Base-by-base conservation (phyloP, 2,888 invertebrate species). In the Apomyelois bistriatella region DNA sequence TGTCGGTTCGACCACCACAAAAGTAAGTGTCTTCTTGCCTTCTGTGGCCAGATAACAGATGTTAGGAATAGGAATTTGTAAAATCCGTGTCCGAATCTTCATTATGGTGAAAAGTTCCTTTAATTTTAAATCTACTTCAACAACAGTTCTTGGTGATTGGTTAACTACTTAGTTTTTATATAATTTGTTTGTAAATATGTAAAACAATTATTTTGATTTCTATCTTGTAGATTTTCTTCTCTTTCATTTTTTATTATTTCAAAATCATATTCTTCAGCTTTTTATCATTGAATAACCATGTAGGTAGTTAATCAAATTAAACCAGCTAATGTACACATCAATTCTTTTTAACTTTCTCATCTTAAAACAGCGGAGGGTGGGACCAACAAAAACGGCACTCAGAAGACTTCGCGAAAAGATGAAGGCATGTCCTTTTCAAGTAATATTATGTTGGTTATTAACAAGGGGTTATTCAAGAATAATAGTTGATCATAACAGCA, bases 281-380 rank as follows among this genome's bases (percentile, higher is more conserved):
- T n/a, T n/a, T n/a, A n/a, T n/a, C n/a, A n/a, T n/a, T n/a, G 3
- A 4, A 9, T 36, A 36, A 36, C 1, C 6, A 22, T 22, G 2
- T 22, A 22, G 22, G 5, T 5, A 22, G 2, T 22, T 5, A 22
- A 22, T 2, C 22, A 22, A 22, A 22, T 13, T 38, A 38, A 13
- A 38, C 1, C 13, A 38, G 6, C 37, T 13, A n/a, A 17, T 17
- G 48, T 28, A 38, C 28, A 48, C 38, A 28, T 32, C 1, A 5
- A 50, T 12, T 32, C 16, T 32, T 50, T 46, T 22, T 52, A 55
- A 53, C 52, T 15, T n/a, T 56, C 53, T 60, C 61, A 53, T 68
- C 70, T 69, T 60, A 62, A 66, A 77, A 86, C 86, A 87, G 87
- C 76, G 69, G 63, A 66, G 58, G 80, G 73, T 43, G 77, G 57